Evolutionary conservation across 2,888 invertebrate species (phyloP).

Genomic region (Acleris holmiana): DNA sequence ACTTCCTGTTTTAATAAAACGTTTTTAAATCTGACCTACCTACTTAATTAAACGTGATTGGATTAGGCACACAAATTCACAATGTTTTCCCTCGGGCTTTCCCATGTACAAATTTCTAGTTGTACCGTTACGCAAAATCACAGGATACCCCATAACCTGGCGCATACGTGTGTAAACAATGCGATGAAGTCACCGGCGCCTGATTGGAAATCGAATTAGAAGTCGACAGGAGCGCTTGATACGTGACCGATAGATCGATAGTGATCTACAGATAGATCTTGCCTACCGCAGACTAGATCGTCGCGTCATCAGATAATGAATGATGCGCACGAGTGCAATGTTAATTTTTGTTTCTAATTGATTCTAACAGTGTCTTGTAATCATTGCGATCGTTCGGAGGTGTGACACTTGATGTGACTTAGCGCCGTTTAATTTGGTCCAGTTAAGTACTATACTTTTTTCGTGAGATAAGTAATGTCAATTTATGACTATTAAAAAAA

Average conservation of each 20-base stretch:
- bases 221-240: constrained; percentile 49
- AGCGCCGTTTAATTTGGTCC: too few relatives aligned
- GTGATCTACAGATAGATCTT: constrained; percentile 69
- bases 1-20: too few relatives aligned
- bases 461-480: too few relatives aligned
- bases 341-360: constrained; percentile 6
- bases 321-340: constrained; percentile 26
- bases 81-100: too few relatives aligned
- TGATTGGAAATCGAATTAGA: constrained; percentile 57
- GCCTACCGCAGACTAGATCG: constrained; percentile 73
- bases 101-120: neutral
- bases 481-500: too few relatives aligned
- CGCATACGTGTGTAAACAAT: constrained; percentile 44
- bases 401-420: neutral
- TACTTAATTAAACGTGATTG: too few relatives aligned
- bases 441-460: too few relatives aligned
- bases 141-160: constrained; percentile 42
- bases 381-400: neutral
- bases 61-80: too few relatives aligned
- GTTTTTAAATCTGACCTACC: too few relatives aligned
- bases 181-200: constrained; percentile 73
- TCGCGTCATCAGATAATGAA: constrained; percentile 20
- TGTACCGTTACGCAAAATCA: constrained; percentile 13
- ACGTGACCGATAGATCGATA: constrained; percentile 80
- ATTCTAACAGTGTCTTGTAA: neutral